phyloP scores from a whole-genome alignment of 2,113 vertebrate species.

The Zosterops borbonicus region DNA sequence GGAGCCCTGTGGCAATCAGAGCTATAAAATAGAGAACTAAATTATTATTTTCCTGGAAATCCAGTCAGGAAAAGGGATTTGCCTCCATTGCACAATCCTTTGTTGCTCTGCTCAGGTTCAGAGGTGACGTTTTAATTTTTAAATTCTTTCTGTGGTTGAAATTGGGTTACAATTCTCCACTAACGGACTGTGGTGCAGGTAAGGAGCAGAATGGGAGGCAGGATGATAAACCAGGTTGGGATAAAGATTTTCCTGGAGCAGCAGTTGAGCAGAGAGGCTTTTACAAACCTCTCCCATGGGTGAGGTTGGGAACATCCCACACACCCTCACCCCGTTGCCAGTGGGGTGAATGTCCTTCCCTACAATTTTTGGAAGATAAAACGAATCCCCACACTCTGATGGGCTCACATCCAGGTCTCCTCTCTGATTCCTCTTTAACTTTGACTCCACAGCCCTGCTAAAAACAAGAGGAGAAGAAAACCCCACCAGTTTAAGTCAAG shows the following conservation, averaged over 20 bases:
- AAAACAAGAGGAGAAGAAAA: neutral
- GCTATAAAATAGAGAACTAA: accelerated
- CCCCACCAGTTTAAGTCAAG: no score
- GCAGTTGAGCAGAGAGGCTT: neutral
- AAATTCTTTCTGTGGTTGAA: neutral
- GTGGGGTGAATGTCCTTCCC: no score
- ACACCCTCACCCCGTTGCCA: accelerated
- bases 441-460: neutral
- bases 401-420: neutral
- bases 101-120: neutral
- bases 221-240: no score
- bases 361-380: accelerated
- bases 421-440: no score
- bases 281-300: neutral
- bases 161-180: neutral
- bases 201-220: neutral
- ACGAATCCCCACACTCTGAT: no score
- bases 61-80: neutral
- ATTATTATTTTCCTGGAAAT: neutral
- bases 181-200: no score
- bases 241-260: neutral
- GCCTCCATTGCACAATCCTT: accelerated
- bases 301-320: neutral
- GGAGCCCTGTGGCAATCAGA: neutral
- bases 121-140: neutral